phyloP scores from a whole-genome alignment of 1,140 invertebrate genomes.

The Goniozus legneri region DNA sequence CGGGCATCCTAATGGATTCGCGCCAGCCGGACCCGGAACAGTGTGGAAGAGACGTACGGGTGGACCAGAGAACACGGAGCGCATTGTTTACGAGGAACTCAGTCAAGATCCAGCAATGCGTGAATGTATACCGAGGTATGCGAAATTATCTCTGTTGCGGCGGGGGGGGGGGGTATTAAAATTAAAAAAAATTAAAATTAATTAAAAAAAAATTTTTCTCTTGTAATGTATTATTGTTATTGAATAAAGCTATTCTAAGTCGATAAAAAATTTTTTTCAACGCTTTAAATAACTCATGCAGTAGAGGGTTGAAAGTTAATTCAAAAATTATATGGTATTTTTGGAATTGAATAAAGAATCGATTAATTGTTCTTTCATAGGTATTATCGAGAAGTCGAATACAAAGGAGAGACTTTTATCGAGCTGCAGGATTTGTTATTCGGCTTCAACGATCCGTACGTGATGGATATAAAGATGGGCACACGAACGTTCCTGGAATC shows the following conservation, averaged over 20 bases:
- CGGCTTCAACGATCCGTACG: constrained; percentile 80
- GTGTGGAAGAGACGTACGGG: constrained; percentile 85
- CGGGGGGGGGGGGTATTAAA: too few species aligned
- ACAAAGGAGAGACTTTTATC: constrained; percentile 83
- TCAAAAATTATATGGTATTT: too few species aligned
- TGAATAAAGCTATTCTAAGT: too few species aligned
- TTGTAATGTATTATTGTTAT: too few species aligned
- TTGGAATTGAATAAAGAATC: too few species aligned
- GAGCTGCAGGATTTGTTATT: constrained; percentile 86
- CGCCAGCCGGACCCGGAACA: constrained; percentile 88
- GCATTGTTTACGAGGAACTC: constrained; percentile 77
- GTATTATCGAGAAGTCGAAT: constrained; percentile 83
- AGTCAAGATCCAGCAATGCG: constrained; percentile 71
- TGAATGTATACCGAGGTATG: constrained; percentile 71
- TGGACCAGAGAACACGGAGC: constrained; percentile 71
- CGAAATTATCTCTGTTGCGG: not conserved
- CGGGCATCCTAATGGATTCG: constrained; percentile 89
- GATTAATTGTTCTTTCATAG: constrained; percentile 14
- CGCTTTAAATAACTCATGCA: too few species aligned
- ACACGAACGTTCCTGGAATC: constrained; percentile 90
- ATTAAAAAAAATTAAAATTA: too few species aligned
- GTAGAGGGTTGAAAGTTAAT: too few species aligned
- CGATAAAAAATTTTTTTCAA: too few species aligned
- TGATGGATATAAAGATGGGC: constrained; percentile 93
- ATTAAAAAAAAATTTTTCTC: too few species aligned